Conservation (phyloP, 2,888 invertebrate genomes). For the Apomyelois bistriatella region DNA sequence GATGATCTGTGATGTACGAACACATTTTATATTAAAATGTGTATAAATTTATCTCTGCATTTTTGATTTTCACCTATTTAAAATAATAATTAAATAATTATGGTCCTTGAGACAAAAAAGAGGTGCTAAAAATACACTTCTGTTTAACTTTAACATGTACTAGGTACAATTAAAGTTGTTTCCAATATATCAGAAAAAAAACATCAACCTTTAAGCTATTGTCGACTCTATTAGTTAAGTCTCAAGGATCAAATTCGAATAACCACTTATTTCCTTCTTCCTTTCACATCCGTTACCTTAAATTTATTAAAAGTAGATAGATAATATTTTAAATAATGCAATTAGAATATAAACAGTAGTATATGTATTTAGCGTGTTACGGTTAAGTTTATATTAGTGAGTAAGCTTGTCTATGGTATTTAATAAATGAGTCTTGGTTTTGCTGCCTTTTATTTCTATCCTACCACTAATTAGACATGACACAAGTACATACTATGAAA, state of each 20-base stretch:
- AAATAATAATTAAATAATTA: neutral
- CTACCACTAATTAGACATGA: conserved; percentile 2
- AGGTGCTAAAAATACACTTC: too few species aligned
- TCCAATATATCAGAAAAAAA: too few species aligned
- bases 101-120: neutral
- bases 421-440: conserved; percentile 67
- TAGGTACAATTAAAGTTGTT: too few species aligned
- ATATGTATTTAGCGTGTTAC: too few species aligned
- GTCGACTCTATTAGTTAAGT: neutral
- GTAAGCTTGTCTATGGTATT: conserved; percentile 41
- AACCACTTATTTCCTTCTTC: conserved; percentile 8
- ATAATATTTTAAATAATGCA: conserved; percentile 7
- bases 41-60: conserved; percentile 44
- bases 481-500: too few species aligned
- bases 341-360: neutral
- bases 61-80: conserved; percentile 49
- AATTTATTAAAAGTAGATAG: neutral
- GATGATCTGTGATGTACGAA: conserved; percentile 61
- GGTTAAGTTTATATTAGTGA: conserved; percentile 24
- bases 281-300: neutral
- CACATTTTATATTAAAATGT: conserved; percentile 79
- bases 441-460: conserved; percentile 60
- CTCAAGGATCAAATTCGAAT: neutral
- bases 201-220: too few species aligned
- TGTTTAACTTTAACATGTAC: too few species aligned